Percentiles rank a stretch among this genome's conserved stretches.
These are phyloP conservation scores for Pygmarrhopalites habei DNA, from an alignment of 1,140 invertebrate species.

Conservation along the genomic window DNA sequence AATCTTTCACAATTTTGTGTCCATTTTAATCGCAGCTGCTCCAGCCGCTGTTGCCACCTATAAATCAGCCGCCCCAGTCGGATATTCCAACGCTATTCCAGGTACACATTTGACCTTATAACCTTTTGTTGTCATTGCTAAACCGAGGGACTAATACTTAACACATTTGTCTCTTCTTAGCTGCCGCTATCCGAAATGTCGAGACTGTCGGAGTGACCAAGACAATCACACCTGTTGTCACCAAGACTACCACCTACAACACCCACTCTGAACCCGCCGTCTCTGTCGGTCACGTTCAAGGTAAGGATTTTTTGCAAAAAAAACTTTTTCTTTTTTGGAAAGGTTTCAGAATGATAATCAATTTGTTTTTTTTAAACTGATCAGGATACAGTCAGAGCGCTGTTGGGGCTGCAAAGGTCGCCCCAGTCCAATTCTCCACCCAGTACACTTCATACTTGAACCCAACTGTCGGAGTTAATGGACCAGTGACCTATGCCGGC, in stretches of 20 bases:
- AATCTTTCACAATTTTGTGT: background rate
- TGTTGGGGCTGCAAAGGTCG: slow-evolving; percentile 26
- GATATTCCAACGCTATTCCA: slow-evolving; percentile 20
- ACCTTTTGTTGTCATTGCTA: no score
- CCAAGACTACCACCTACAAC: slow-evolving; percentile 29
- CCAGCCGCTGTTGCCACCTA: slow-evolving; percentile 5
- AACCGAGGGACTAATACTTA: slow-evolving; percentile 17
- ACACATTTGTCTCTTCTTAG: no score
- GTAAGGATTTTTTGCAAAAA: slow-evolving; percentile 4
- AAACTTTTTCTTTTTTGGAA: no score
- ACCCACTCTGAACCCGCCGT: slow-evolving; percentile 36
- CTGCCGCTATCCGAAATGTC: slow-evolving; percentile 37
- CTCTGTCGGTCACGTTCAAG: slow-evolving; percentile 37
- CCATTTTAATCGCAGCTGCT: background rate
- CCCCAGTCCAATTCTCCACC: slow-evolving; percentile 35
- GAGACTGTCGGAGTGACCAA: slow-evolving; percentile 37
- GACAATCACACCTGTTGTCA: slow-evolving; percentile 38
- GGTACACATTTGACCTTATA: no score
- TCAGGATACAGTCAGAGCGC: slow-evolving; percentile 31
- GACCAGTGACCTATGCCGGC: slow-evolving; percentile 33
- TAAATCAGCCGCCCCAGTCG: slow-evolving; percentile 6
- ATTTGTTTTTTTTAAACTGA: background rate
- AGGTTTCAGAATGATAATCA: background rate
- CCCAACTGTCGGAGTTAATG: slow-evolving; percentile 36
- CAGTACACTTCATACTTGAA: slow-evolving; percentile 31